Evolutionary conservation across 1,140 invertebrate species (phyloP).

Genomic region (Sitodiplosis mosellana): DNA sequence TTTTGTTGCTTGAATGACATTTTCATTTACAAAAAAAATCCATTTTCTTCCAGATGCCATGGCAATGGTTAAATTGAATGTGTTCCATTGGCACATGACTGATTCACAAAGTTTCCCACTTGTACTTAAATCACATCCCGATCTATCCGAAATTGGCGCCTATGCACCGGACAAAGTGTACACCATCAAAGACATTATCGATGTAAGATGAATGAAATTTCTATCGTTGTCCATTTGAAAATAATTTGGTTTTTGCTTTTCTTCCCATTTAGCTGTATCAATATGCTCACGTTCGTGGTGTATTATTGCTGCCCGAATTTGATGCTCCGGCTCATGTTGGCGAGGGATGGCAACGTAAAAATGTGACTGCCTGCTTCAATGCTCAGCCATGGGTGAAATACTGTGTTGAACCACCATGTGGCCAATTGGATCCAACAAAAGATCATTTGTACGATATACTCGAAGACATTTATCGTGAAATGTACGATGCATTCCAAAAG

Average conservation of each 20-base stretch:
- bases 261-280: constrained; percentile 37
- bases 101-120: constrained; percentile 75
- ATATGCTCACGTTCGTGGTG: constrained; percentile 50
- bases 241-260: background rate
- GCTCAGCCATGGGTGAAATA: constrained; percentile 55
- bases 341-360: constrained; percentile 64
- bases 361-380: constrained; percentile 44
- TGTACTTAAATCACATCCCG: constrained; percentile 42
- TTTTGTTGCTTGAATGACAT: constrained; percentile 1
- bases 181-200: constrained; percentile 27
- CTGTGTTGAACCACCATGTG: constrained; percentile 74
- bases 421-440: constrained; percentile 62
- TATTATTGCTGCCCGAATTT: constrained; percentile 65
- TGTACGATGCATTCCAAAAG: constrained; percentile 35
- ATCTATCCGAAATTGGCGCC: constrained; percentile 50
- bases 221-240: background rate
- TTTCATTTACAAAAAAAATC: too few relatives aligned
- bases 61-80: constrained; percentile 64
- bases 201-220: constrained; percentile 9
- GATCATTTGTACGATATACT: constrained; percentile 54
- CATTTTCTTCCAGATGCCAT: constrained; percentile 39
- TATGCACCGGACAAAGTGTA: constrained; percentile 47
- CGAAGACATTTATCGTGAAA: constrained; percentile 47
- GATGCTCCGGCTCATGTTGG: constrained; percentile 77
- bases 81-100: constrained; percentile 81